phyloP scores from a whole-genome alignment of 2,113 vertebrate species.

The Paracanthobrama guichenoti region DNA sequence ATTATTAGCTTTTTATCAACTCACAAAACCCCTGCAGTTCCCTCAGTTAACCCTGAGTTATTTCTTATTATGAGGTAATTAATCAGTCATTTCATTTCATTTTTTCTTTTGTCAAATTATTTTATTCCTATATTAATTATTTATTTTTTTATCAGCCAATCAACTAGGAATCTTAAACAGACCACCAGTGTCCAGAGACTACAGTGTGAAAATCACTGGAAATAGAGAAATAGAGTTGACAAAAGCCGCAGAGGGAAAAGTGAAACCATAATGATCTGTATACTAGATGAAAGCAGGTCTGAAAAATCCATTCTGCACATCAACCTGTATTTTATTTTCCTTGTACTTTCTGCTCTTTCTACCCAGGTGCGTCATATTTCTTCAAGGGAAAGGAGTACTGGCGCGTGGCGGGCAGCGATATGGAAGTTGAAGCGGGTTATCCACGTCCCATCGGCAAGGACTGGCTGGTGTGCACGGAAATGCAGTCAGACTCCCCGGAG shows the following conservation, averaged over 20 bases:
- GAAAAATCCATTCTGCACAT: not conserved
- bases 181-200: not conserved
- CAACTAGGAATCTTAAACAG: not conserved
- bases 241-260: not conserved
- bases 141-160: not conserved
- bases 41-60: not conserved
- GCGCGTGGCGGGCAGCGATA: conserved; percentile 84
- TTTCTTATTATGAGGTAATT: too few species aligned
- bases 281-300: not conserved
- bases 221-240: not conserved
- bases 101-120: not conserved
- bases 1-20: not conserved
- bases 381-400: conserved; percentile 95
- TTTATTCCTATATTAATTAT: not conserved
- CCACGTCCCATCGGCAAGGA: conserved; percentile 86
- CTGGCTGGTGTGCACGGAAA: conserved; percentile 90
- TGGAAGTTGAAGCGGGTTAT: conserved; percentile 83
- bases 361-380: conserved; percentile 89
- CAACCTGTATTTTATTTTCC: conserved; percentile 5
- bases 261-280: not conserved
- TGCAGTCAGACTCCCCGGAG: conserved; percentile 78
- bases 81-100: too few species aligned
- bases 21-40: not conserved
- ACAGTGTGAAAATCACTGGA: not conserved
- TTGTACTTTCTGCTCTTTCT: conserved; percentile 32